Base-by-base conservation (phyloP, 23 tunicate species). In the Styela plicata region DNA sequence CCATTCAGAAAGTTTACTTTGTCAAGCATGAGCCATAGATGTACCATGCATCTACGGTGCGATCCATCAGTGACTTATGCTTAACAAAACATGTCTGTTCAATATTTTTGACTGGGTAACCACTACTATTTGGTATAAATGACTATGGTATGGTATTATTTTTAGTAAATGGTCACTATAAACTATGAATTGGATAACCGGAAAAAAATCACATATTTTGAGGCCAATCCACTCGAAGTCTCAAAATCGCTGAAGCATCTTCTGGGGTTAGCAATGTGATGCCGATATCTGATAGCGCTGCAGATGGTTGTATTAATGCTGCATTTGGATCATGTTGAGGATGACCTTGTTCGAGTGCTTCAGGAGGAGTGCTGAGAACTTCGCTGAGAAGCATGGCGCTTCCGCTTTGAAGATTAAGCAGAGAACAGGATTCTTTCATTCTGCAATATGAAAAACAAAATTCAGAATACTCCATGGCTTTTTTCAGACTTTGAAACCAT, bases 371-470 rank as follows among this genome's bases (percentile, higher is more conserved):
- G 17, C 29, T 27, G 0, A 76, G 64, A n/a, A 76, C 81, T 87
- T 91, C 97, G 3, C 31, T 33, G n/a, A 91, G 75, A 3, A 91
- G 74, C 69, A 93, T 61, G 2, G 98, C 98, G 67, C 83, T 88
- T 13, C 98, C 98, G 23, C 32, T 53, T 31, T 88, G 89, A 2
- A 93, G 86, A 61, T 88, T 93, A n/a, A 93, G 65, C 22, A 93
- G 71, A 25, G 64, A 44, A 74, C 98, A 93, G 26, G 89, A 37
- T 52, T 93, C 98, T 33, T 93, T 93, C 82, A 88, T 63, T 36
- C 97, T 91, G 82, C 18, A 74, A 71, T 28, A 66, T 7, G 7
- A 20, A 18, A 18, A 57, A 18, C 64, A 57, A 20, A 57, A 57
- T 57, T 57, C 20, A 20, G 18, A 57, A 18, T 57, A 18, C 64